A percentile compares a stretch with the other conserved stretches of the same genome.
Evolutionary conservation across 2,888 invertebrate species (phyloP).

Genomic region (Eulithis prunata): DNA sequence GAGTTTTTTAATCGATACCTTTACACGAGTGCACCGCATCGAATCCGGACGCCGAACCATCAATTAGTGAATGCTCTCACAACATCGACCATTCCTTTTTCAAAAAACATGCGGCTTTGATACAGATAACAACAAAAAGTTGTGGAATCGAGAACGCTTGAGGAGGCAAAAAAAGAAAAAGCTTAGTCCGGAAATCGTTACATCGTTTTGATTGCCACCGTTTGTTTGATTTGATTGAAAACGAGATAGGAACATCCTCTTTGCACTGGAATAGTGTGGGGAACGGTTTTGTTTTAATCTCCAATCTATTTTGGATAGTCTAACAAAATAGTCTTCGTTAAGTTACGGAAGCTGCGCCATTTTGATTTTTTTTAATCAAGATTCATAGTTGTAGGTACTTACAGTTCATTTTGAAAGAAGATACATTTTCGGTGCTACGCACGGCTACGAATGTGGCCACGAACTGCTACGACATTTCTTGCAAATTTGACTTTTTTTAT

Average conservation of each 20-base stretch:
- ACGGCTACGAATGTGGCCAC: conserved; percentile 1
- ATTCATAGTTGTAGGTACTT: no score
- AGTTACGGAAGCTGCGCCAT: no score
- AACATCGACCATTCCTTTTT: conserved; percentile 64
- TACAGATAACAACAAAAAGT: conserved; percentile 63
- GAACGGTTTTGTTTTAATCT: conserved; percentile 30
- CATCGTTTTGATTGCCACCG: conserved; percentile 68
- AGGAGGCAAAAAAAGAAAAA: conserved; percentile 64
- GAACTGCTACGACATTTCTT: neutral
- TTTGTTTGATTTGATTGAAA: conserved; percentile 64
- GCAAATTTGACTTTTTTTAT: neutral
- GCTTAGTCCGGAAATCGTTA: conserved; percentile 68
- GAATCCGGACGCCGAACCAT: conserved; percentile 65
- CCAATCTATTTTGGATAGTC: conserved; percentile 10
- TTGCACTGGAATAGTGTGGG: conserved; percentile 27
- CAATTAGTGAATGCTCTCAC: conserved; percentile 79
- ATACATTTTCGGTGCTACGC: neutral
- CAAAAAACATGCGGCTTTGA: conserved; percentile 71
- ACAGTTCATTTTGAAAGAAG: neutral
- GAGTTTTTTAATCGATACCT: conserved; percentile 57
- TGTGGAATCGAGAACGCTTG: conserved; percentile 55
- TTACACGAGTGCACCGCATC: conserved; percentile 63
- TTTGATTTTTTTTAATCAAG: no score
- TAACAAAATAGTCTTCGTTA: neutral
- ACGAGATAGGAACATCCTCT: conserved; percentile 47